Evolutionary conservation across 1,140 invertebrate genomes (phyloP), one percentile per base, ranked within the genome.

Genomic region (Pteromalus puparum): DNA sequence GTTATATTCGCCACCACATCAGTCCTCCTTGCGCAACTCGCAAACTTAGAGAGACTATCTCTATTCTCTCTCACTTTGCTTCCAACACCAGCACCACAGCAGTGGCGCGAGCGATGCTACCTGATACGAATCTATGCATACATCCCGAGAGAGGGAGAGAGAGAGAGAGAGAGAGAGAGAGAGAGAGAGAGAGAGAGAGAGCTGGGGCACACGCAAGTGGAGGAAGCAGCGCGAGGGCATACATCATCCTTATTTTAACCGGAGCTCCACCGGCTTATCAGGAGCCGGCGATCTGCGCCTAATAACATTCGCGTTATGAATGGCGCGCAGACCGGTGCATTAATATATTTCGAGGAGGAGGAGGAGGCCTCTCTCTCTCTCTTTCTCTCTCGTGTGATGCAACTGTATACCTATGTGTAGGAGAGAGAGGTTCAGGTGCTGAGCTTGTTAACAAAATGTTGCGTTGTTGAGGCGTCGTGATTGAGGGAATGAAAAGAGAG

Each of bases 291-390:
- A 61, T 61, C 53, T 61, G 21, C 53, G 53, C 53, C 53, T 61
- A 61, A 61, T 61, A 61, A 61, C 53, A 61, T 61, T 61, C 53
- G 53, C 53, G 53, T 61, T 61, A 61, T 61, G 53, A 61, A 61
- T 61, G 53, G 53, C 6, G 53, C 53, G 53, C 53, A 61, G 53
- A 61, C 53, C 21, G 53, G 15, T 61, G 53, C 53, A 61, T 61
- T 61, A 61, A 61, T 61, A 61, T 61, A 61, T 61, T 61, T 61
- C 21, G 53, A 61, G 53, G 53, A 61, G 53, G 53, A 21, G 18
- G 18, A 13, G 4, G 5, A 0, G n/a, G n/a, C n/a, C 48, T 53
- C 48, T 53, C 15, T n/a, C 53, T n/a, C 53, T 61, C 6, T n/a
- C 48, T 53, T 15, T 53, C 15, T n/a, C 53, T n/a, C 53, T 61